Conservation (phyloP, 2,888 invertebrate species). For the Melanotus villosus region DNA sequence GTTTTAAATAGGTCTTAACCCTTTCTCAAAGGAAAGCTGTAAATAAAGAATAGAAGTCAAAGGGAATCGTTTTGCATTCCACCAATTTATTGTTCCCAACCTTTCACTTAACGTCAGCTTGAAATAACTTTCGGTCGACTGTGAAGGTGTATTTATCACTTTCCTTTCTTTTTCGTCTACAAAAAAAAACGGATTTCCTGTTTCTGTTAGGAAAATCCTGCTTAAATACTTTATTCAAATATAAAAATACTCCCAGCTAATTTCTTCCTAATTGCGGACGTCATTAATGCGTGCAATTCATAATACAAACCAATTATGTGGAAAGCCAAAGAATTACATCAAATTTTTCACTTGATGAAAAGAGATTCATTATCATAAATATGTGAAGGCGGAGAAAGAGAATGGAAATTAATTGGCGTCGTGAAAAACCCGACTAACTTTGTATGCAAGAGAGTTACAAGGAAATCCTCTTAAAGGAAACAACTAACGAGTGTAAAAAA, state of each 20-base stretch:
- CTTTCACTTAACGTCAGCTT: neutral
- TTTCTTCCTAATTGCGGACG: conserved; percentile 4
- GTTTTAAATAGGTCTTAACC: conserved; percentile 1
- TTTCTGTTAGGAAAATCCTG: conserved; percentile 26
- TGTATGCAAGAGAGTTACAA: conserved; percentile 11
- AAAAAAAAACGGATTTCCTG: neutral
- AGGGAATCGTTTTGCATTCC: neutral
- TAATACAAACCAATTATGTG: neutral
- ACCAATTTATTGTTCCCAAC: neutral
- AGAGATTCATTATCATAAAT: neutral
- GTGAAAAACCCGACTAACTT: conserved; percentile 3
- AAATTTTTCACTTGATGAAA: neutral
- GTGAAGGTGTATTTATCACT: neutral
- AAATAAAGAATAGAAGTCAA: too few relatives aligned
- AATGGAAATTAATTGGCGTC: conserved; percentile 12
- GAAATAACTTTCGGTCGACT: neutral
- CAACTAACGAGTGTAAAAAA: conserved; percentile 4
- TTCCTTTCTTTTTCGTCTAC: neutral
- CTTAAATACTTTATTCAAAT: conserved; percentile 17
- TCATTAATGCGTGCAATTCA: conserved; percentile 14
- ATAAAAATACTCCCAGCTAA: conserved; percentile 23
- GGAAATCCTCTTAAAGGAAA: conserved; percentile 17
- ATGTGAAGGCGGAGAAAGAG: neutral
- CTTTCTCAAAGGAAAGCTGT: neutral
- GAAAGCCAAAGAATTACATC: conserved; percentile 4